Percentiles rank a stretch among this genome's conserved stretches.
These are phyloP conservation scores for Erinaceus europaeus DNA, from an alignment of 2,113 vertebrate genomes.

Conservation along the genomic window DNA sequence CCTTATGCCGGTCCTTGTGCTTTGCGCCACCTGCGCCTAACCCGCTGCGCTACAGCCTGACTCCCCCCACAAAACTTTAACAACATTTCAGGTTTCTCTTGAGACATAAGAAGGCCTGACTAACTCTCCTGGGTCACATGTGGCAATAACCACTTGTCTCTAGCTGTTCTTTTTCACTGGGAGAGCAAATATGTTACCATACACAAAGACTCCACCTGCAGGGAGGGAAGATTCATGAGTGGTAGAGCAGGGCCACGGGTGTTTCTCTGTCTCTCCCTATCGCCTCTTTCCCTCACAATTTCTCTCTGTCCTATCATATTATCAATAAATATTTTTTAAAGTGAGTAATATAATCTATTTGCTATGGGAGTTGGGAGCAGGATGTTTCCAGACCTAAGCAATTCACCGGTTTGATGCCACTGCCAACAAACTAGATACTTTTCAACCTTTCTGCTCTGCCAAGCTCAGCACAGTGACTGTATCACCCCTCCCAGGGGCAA, in stretches of 20 bases:
- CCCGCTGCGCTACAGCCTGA: too few species aligned
- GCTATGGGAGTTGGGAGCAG: neutral
- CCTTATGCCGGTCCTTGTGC: too few species aligned
- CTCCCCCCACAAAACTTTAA: neutral
- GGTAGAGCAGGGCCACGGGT: too few species aligned
- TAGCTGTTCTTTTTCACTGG: neutral
- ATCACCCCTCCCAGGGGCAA: neutral
- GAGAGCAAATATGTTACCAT: too few species aligned
- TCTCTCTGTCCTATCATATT: too few species aligned
- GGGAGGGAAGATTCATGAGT: too few species aligned
- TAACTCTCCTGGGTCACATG: neutral
- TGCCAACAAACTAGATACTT: neutral
- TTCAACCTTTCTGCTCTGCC: neutral
- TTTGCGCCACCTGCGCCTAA: too few species aligned
- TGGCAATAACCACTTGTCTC: neutral
- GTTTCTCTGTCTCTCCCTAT: neutral
- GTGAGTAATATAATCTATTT: neutral
- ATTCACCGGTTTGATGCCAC: neutral
- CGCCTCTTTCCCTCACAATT: too few species aligned
- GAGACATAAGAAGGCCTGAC: neutral
- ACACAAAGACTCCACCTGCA: too few species aligned
- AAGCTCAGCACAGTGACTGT: neutral
- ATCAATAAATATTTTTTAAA: too few species aligned
- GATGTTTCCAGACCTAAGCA: neutral
- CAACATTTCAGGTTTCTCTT: neutral